phyloP scores from a whole-genome alignment of 1,140 invertebrate species.

The Drosophila funebris region DNA sequence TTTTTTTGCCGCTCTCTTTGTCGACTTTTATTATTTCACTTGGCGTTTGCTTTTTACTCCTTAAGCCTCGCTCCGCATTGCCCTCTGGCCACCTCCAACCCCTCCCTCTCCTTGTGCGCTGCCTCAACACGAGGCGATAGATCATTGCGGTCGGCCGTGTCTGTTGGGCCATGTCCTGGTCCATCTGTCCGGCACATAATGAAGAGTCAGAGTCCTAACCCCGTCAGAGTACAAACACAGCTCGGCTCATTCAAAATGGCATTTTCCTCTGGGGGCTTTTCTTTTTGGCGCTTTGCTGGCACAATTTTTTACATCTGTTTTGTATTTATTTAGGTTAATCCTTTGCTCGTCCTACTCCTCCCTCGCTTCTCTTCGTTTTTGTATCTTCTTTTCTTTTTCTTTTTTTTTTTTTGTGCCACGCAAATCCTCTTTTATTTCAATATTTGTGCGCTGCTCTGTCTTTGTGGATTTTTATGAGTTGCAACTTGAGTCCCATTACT shows the following conservation, averaged over 20 bases:
- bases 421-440: conserved; percentile 72
- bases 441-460: conserved; percentile 61
- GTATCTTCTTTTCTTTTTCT: no score
- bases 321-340: conserved; percentile 80
- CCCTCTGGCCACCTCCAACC: no score
- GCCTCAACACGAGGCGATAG: conserved; percentile 52
- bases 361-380: not conserved
- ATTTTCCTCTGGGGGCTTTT: conserved; percentile 35
- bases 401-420: conserved; percentile 13
- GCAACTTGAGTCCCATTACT: conserved; percentile 44
- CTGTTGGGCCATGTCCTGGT: conserved; percentile 21
- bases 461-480: conserved; percentile 69
- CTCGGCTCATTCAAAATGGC: conserved; percentile 60
- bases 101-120: conserved; percentile 39
- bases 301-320: conserved; percentile 75
- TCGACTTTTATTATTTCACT: conserved; percentile 69
- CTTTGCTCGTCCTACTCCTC: conserved; percentile 32
- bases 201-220: conserved; percentile 30
- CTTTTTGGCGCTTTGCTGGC: conserved; percentile 37
- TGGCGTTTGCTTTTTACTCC: conserved; percentile 43
- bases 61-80: no score
- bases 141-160: conserved; percentile 70
- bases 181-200: conserved; percentile 38
- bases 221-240: conserved; percentile 2
- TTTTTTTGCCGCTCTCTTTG: conserved; percentile 35